These are phyloP conservation scores for Miniopterus natalensis DNA, from an alignment of 2,113 vertebrate genomes.

Conservation along the genomic window DNA sequence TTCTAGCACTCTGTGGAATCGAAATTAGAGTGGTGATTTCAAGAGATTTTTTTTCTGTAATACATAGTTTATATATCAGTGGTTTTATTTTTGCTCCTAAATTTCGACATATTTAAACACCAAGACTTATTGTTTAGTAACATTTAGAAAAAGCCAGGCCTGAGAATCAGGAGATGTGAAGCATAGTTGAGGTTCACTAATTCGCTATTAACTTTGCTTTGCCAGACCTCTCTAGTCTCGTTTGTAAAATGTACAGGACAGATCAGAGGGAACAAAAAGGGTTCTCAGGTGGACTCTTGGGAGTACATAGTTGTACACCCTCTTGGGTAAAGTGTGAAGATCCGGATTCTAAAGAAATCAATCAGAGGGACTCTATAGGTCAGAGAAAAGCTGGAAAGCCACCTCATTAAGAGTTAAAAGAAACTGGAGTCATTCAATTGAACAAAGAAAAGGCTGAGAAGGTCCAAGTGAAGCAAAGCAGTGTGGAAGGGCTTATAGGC, in stretches of 20 bases:
- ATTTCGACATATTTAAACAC: background rate
- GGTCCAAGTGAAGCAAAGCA: background rate
- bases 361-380: constrained; percentile 27
- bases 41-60: background rate
- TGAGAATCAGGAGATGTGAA: background rate
- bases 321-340: background rate
- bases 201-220: background rate
- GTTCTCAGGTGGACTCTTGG: background rate
- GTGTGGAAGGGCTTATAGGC: background rate
- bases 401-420: constrained; percentile 55
- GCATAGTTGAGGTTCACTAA: background rate
- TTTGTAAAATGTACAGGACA: background rate
- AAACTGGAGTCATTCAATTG: constrained; percentile 16
- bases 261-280: background rate
- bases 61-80: background rate
- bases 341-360: constrained; percentile 57
- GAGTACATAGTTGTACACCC: background rate
- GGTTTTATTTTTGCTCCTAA: background rate
- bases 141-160: background rate
- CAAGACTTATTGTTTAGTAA: constrained; percentile 26
- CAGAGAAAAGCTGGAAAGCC: background rate
- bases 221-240: background rate
- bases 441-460: constrained; percentile 58
- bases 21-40: background rate
- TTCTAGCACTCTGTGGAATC: background rate